A percentile compares a stretch with the other conserved stretches of the same genome.
phyloP scores from a whole-genome alignment of 1,140 invertebrate genomes.

The Drosophila erecta region DNA sequence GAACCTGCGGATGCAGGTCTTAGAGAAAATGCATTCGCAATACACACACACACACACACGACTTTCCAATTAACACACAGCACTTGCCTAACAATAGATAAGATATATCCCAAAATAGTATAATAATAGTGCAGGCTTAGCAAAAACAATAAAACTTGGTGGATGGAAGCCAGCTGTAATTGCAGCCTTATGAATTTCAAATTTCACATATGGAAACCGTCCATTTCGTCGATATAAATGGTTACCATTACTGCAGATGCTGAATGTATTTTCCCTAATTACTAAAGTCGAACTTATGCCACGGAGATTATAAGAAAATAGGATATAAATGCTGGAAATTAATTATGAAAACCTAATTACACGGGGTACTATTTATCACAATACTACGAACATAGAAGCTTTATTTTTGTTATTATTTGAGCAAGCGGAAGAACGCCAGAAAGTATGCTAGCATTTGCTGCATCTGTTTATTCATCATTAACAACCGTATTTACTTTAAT shows the following conservation, averaged over 20 bases:
- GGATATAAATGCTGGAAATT: neutral
- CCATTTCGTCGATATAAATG: neutral
- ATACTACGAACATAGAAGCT: no score
- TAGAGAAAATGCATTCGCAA: conserved; percentile 36
- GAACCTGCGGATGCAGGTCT: conserved; percentile 35
- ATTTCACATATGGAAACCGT: neutral
- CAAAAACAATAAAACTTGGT: conserved; percentile 24
- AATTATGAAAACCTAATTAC: no score
- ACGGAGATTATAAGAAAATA: neutral
- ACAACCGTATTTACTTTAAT: no score
- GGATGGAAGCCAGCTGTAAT: conserved; percentile 1
- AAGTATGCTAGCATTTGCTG: no score
- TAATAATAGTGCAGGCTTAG: conserved; percentile 36
- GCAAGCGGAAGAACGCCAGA: no score
- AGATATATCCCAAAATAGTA: conserved; percentile 31
- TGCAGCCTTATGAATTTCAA: neutral
- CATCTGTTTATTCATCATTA: no score
- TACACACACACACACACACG: neutral
- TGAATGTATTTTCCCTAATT: neutral
- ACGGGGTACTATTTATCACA: no score
- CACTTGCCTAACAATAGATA: conserved; percentile 34
- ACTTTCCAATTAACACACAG: conserved; percentile 24
- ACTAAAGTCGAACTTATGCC: neutral
- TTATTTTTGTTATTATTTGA: no score
- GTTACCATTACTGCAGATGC: neutral